Base-by-base conservation (phyloP, 2,888 invertebrate genomes). In the Heliconius charithonia region DNA sequence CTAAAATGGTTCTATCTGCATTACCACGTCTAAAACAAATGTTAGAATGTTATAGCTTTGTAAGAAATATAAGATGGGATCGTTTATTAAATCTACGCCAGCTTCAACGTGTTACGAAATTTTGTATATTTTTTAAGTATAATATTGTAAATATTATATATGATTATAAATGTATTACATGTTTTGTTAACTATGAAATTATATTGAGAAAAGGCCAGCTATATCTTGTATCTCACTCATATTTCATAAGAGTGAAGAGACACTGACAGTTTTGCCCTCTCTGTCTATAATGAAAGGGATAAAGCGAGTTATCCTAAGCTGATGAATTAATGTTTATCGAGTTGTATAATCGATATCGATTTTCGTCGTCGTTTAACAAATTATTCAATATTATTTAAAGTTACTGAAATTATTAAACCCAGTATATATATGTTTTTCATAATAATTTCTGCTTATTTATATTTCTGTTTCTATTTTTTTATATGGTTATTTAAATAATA, bases 91-190 rank as follows among this genome's bases (percentile, higher is more conserved):
- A 72, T 72, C 72, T 59, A 59, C 59, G 32, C n/a, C 32, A 59
- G 59, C 72, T 72, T 59, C 22, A 32, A 72, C 13, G n/a, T 71
- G 29, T 59, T n/a, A 59, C 56, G 13, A 72, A n/a, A 16, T 32
- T 59, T 72, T 59, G 29, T 72, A 72, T 59, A 59, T 59, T 59
- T 72, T 29, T 56, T 72, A 72, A 72, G 59, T 72, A 72, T 59
- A 37, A 25, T 59, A 72, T 59, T 72, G 72, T 72, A 72, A 59
- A 72, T 72, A 72, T 59, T 72, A 37, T 72, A 59, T 59, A 72
- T 72, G n/a, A 32, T 32, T 16, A 37, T 32, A 37, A 56, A 72
- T 72, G n/a, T 71, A 51, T 56, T 29, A 37, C 56, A 32, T 59
- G 41, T 56, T 59, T 59, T n/a, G 32, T 59, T 32, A 37, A 25